Conservation (phyloP, 2,888 invertebrate species). For the Nezara viridula region DNA sequence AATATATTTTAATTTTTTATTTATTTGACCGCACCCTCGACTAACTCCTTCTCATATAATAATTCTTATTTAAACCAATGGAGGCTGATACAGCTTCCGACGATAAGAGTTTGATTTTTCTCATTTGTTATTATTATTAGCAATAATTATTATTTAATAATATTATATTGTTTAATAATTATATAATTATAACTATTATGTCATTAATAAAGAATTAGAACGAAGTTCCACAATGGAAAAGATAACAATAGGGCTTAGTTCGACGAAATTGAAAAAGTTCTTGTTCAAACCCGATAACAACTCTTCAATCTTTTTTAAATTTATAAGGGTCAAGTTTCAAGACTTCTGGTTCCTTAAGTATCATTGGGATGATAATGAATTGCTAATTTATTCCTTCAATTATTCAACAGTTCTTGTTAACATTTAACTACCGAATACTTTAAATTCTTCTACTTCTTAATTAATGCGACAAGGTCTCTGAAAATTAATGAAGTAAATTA, state of each 20-base stretch:
- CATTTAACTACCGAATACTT: not conserved
- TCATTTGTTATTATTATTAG: too few species aligned
- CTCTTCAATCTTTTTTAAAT: not conserved
- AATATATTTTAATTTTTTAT: too few species aligned
- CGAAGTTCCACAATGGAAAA: not conserved
- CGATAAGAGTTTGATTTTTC: too few species aligned
- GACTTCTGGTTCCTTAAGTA: not conserved
- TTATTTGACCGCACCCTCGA: too few species aligned
- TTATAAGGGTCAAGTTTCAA: not conserved
- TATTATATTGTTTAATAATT: too few species aligned
- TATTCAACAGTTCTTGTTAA: not conserved
- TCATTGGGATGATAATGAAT: not conserved
- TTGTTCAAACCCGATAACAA: not conserved
- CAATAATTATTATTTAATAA: too few species aligned
- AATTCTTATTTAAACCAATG: too few species aligned
- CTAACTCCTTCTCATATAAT: too few species aligned
- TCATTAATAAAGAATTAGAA: not conserved
- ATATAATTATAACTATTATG: too few species aligned
- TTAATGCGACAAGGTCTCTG: not conserved
- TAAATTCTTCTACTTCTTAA: not conserved
- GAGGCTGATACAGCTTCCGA: too few species aligned
- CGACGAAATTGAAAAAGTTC: not conserved
- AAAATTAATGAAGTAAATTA: not conserved
- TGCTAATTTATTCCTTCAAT: slow-evolving; percentile 5
- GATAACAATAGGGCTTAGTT: not conserved